These are phyloP conservation scores for Pandion haliaetus DNA, from an alignment of 2,113 vertebrate species.

Conservation along the genomic window DNA sequence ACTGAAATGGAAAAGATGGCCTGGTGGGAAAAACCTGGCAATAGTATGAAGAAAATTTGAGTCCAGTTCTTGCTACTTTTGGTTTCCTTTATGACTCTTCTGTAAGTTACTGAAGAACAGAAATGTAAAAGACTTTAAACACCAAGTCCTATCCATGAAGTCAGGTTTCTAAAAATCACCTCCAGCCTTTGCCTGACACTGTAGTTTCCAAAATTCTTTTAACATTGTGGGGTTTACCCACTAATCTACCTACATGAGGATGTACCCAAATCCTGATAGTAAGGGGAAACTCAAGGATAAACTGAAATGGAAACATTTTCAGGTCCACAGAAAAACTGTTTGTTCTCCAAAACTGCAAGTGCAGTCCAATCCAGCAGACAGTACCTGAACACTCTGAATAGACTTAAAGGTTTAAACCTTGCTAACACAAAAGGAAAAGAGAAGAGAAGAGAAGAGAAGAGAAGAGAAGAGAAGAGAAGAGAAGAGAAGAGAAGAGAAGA, in stretches of 20 bases:
- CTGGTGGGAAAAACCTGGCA: neutral
- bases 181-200: neutral
- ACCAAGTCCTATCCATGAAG: neutral
- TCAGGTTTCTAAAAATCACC: neutral
- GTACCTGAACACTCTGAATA: neutral
- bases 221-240: neutral
- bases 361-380: neutral
- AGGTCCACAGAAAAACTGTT: neutral
- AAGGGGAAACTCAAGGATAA: neutral
- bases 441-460: neutral
- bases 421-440: neutral
- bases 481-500: no score
- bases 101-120: neutral
- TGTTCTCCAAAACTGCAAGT: neutral
- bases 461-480: no score
- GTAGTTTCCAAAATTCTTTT: neutral
- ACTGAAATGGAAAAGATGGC: neutral
- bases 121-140: neutral
- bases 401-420: neutral
- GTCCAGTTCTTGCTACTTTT: neutral
- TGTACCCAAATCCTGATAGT: neutral
- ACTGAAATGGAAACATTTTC: neutral
- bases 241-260: neutral
- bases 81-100: neutral
- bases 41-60: neutral